Percentiles rank a stretch among this genome's conserved stretches.
Conservation (phyloP, 2,113 vertebrate genomes). For the Oxyruncus cristatus region DNA sequence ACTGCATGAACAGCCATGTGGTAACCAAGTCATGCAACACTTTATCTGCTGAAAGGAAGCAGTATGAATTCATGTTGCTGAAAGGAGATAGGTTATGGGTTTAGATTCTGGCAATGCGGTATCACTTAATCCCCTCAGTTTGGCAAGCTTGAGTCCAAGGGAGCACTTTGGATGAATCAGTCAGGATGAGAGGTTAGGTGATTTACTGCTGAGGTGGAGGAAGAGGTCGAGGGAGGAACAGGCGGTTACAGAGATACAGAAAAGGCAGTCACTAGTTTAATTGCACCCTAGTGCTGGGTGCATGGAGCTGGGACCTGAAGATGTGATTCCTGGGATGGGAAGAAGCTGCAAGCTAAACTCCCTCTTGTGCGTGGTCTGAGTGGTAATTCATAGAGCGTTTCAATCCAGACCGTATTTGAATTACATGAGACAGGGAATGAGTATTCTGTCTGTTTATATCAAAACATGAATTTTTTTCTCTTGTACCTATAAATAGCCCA, state of each 20-base stretch:
- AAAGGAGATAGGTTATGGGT: background rate
- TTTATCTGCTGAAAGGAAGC: background rate
- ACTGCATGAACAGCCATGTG: background rate
- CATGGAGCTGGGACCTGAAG: background rate
- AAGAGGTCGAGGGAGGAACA: background rate
- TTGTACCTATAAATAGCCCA: background rate
- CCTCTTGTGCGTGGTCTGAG: background rate
- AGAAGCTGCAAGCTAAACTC: background rate
- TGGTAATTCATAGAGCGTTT: background rate
- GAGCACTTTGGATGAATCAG: background rate
- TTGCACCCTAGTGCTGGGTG: background rate
- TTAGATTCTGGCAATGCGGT: background rate
- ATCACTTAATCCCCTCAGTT: background rate
- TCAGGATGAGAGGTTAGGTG: background rate
- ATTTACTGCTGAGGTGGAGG: background rate
- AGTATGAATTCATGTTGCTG: background rate
- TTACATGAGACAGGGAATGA: background rate
- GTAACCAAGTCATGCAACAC: background rate
- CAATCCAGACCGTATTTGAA: background rate
- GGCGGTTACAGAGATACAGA: background rate
- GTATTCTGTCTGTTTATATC: background rate
- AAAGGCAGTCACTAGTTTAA: background rate
- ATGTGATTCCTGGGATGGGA: background rate
- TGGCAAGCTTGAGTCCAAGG: background rate
- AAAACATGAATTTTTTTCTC: background rate